phyloP scores from a whole-genome alignment of 2,797 vertebrate species.

The Spinibarbus caldwelli region DNA sequence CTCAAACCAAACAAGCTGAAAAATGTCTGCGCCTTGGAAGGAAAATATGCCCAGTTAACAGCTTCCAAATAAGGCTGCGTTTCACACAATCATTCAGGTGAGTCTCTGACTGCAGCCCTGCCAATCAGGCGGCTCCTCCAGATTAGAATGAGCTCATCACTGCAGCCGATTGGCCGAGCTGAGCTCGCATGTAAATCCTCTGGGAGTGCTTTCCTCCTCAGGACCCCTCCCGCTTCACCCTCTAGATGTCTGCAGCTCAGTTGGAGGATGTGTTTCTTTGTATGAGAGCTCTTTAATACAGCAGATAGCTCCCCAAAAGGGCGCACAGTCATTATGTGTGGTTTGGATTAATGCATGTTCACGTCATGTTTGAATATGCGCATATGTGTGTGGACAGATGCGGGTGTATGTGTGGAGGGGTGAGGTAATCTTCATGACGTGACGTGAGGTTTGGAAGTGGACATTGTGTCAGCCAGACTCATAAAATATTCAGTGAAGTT shows the following conservation, averaged over 20 bases:
- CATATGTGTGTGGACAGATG: not conserved
- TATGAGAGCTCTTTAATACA: constrained; percentile 20
- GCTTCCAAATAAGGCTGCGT: constrained; percentile 86
- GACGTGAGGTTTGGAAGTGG: constrained; percentile 55
- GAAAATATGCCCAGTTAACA: constrained; percentile 79
- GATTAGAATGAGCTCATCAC: constrained; percentile 71
- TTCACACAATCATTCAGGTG: constrained; percentile 79
- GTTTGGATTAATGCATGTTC: constrained; percentile 24
- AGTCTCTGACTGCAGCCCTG: constrained; percentile 71
- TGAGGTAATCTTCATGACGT: constrained; percentile 55
- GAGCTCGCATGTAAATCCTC: constrained; percentile 66
- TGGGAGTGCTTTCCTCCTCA: constrained; percentile 63
- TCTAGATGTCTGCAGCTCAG: constrained; percentile 62
- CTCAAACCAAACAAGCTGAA: constrained; percentile 75
- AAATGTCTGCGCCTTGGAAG: constrained; percentile 72
- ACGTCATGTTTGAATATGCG: constrained; percentile 13
- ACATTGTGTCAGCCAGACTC: constrained; percentile 67
- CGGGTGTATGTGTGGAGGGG: constrained; percentile 13
- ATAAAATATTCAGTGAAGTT: constrained; percentile 61
- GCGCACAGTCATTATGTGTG: constrained; percentile 31
- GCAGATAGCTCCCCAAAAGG: constrained; percentile 13
- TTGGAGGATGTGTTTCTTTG: constrained; percentile 39
- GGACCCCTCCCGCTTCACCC: constrained; percentile 50
- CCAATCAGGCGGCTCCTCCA: constrained; percentile 75
- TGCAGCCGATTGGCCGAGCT: constrained; percentile 78